Evolutionary conservation across 2,113 vertebrate species (phyloP).

Genomic region (Cettia cetti): DNA sequence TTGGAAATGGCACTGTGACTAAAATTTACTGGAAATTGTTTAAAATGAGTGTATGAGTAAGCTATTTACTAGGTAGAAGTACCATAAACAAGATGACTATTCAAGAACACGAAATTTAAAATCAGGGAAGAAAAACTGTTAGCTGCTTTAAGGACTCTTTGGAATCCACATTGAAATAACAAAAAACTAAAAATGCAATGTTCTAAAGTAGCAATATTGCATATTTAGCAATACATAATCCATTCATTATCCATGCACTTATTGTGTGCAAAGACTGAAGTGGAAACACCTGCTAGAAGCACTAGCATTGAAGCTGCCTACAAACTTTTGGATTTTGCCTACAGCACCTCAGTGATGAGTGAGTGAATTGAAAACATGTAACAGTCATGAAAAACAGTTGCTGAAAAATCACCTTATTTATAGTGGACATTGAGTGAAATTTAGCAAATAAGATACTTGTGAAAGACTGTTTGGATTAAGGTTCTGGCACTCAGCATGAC

Average conservation of each 20-base stretch:
- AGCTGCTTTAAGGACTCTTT: neutral
- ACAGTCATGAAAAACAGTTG: neutral
- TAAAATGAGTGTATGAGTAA: neutral
- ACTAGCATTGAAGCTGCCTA: neutral
- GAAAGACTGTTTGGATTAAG: neutral
- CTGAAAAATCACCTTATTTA: neutral
- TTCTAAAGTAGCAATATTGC: neutral
- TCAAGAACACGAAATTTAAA: neutral
- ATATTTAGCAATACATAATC: neutral
- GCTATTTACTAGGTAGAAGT: neutral
- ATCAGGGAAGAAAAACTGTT: neutral
- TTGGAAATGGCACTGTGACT: neutral
- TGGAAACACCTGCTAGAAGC: neutral
- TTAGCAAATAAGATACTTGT: neutral
- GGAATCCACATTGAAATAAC: neutral
- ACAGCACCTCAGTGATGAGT: neutral
- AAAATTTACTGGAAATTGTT: neutral
- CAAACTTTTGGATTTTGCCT: neutral
- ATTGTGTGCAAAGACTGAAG: neutral
- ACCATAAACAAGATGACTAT: neutral
- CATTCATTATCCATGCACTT: neutral
- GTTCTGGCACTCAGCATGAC: neutral
- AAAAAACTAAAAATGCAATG: neutral
- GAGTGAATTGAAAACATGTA: neutral
- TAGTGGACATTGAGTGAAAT: neutral